Conservation (phyloP, 1,140 invertebrate genomes). For the Micrasema longulum region DNA sequence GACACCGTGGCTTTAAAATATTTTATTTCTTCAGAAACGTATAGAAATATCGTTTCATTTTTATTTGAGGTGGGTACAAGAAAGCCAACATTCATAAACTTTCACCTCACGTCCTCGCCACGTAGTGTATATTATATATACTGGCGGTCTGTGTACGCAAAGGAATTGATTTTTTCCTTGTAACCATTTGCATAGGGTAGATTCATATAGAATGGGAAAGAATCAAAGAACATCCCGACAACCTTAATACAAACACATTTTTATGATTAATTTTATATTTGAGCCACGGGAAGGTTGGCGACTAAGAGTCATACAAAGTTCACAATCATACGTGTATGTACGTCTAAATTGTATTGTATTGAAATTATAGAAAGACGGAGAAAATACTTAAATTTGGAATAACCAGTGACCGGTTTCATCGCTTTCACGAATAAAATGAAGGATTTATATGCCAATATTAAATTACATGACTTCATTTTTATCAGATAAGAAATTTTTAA, state of each 20-base stretch:
- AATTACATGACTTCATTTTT: too few species aligned
- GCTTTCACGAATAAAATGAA: too few species aligned
- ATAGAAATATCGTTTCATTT: slow-evolving; percentile 19
- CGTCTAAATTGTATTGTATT: too few species aligned
- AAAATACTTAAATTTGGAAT: too few species aligned
- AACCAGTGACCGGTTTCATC: too few species aligned
- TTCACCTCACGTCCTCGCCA: slow-evolving; percentile 43
- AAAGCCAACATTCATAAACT: slow-evolving; percentile 33
- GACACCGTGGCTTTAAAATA: background rate
- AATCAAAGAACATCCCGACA: slow-evolving; percentile 33
- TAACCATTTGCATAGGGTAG: slow-evolving; percentile 49
- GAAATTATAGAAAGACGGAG: too few species aligned
- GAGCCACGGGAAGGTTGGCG: too few species aligned
- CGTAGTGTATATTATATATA: too few species aligned
- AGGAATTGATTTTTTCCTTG: slow-evolving; percentile 50
- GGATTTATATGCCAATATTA: too few species aligned
- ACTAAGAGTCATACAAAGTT: too few species aligned
- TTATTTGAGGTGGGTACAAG: background rate
- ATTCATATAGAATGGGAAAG: background rate
- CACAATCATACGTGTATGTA: slow-evolving; percentile 8
- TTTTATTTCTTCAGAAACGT: slow-evolving; percentile 1
- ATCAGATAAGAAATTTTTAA: too few species aligned
- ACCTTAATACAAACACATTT: slow-evolving; percentile 7
- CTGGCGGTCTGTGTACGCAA: slow-evolving; percentile 46
- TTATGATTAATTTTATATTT: too few species aligned